A percentile compares a stretch with the other conserved stretches of the same genome.
These are phyloP conservation scores for Nasua narica DNA, from an alignment of 2,797 vertebrate species.

Conservation along the genomic window DNA sequence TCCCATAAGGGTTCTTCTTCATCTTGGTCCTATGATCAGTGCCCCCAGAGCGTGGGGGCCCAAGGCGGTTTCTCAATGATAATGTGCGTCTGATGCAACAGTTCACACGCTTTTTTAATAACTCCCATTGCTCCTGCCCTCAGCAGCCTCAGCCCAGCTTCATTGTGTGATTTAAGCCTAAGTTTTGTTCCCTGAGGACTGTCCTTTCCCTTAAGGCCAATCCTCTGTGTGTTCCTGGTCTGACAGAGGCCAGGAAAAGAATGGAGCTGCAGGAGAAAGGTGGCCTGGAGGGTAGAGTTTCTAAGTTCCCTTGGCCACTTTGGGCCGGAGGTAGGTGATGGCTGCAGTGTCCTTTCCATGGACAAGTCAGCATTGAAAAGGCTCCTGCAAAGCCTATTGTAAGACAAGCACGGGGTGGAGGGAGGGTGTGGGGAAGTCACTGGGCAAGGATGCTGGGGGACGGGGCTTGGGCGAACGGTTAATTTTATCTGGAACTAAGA, in stretches of 20 bases:
- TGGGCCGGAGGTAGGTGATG: conserved; percentile 28
- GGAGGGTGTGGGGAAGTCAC: not conserved
- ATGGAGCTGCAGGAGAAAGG: not conserved
- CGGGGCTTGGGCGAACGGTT: not conserved
- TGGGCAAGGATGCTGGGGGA: not conserved
- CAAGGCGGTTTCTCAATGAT: not conserved
- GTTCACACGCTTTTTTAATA: conserved; percentile 49
- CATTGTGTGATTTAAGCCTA: not conserved
- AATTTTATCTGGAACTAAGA: not conserved
- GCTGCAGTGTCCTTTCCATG: not conserved
- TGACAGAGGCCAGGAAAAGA: not conserved
- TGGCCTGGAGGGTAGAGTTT: not conserved
- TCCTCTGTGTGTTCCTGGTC: not conserved
- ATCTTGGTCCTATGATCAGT: not conserved
- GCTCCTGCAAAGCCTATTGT: not conserved
- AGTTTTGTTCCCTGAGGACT: not conserved
- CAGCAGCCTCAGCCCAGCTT: not conserved
- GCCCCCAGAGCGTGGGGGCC: not conserved
- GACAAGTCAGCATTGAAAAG: not conserved
- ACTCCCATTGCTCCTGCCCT: conserved; percentile 51
- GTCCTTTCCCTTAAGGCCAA: conserved; percentile 8
- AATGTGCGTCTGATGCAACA: conserved; percentile 43
- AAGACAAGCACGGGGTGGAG: not conserved
- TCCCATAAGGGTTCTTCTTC: not conserved
- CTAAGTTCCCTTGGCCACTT: not conserved